phyloP scores from a whole-genome alignment of 2,113 vertebrate species.

The Coturnix japonica region DNA sequence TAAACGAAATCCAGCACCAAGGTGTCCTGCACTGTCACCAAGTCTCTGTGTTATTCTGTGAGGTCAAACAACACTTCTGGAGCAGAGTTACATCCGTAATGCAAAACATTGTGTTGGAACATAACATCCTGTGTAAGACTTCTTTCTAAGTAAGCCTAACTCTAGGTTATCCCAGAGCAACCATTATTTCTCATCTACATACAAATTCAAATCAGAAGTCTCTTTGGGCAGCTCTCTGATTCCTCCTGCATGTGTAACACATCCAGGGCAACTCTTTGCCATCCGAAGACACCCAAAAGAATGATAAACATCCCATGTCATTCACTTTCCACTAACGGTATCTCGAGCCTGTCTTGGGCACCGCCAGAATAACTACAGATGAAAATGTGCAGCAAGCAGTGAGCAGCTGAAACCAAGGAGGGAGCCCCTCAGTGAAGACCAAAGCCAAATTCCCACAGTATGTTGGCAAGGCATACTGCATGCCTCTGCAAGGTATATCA shows the following conservation, averaged over 20 bases:
- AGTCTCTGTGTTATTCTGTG: neutral
- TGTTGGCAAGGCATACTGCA: neutral
- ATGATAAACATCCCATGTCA: neutral
- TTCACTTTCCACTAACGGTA: neutral
- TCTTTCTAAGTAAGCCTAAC: neutral
- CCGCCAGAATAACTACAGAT: neutral
- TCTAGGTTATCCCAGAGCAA: neutral
- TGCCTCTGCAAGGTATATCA: neutral
- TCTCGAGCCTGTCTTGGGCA: neutral
- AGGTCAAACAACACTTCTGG: neutral
- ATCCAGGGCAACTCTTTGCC: neutral
- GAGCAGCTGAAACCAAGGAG: neutral
- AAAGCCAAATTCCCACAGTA: neutral
- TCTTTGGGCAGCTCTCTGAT: neutral
- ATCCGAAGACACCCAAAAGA: neutral
- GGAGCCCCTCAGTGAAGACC: neutral
- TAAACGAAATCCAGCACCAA: neutral
- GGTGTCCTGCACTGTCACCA: fast-evolving
- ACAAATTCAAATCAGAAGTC: neutral
- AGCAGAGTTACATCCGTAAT: neutral
- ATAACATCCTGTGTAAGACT: neutral
- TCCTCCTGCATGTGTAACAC: neutral
- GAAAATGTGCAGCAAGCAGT: neutral
- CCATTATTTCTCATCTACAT: neutral
- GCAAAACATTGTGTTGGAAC: fast-evolving